Evolutionary conservation across 2,113 vertebrate genomes (phyloP).

Genomic region (Oenanthe oenanthe): DNA sequence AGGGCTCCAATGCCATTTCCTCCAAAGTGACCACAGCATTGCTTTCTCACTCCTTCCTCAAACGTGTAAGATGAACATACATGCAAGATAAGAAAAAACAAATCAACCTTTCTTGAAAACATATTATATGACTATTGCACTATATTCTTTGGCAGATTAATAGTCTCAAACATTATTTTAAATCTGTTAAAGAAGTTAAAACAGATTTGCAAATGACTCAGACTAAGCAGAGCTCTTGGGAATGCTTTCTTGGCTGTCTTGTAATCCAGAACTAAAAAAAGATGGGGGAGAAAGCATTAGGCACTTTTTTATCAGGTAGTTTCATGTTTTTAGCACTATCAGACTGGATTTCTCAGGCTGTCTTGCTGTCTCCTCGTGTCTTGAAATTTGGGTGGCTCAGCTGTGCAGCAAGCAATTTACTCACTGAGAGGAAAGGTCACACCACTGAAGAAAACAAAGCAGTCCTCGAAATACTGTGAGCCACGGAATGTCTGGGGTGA

Average conservation of each 20-base stretch:
- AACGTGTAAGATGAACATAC: neutral
- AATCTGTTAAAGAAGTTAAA: constrained; percentile 9
- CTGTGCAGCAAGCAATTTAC: neutral
- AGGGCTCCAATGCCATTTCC: neutral
- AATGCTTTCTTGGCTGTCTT: constrained; percentile 5
- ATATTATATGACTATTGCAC: neutral
- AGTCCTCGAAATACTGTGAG: neutral
- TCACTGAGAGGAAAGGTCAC: neutral
- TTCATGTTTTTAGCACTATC: neutral
- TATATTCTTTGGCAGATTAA: neutral
- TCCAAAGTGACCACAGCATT: neutral
- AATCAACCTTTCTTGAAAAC: neutral
- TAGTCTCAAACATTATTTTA: neutral
- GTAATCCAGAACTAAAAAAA: neutral
- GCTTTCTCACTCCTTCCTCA: neutral
- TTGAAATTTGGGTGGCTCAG: neutral
- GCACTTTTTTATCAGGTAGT: neutral
- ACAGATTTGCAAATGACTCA: neutral
- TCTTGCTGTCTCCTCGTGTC: neutral
- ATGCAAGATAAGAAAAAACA: neutral
- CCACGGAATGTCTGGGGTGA: neutral
- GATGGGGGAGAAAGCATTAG: neutral
- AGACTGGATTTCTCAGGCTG: neutral
- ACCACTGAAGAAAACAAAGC: neutral
- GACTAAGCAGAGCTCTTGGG: neutral